Base-by-base conservation (phyloP, 1,140 invertebrate genomes). In the Drosophila chauvacae region DNA sequence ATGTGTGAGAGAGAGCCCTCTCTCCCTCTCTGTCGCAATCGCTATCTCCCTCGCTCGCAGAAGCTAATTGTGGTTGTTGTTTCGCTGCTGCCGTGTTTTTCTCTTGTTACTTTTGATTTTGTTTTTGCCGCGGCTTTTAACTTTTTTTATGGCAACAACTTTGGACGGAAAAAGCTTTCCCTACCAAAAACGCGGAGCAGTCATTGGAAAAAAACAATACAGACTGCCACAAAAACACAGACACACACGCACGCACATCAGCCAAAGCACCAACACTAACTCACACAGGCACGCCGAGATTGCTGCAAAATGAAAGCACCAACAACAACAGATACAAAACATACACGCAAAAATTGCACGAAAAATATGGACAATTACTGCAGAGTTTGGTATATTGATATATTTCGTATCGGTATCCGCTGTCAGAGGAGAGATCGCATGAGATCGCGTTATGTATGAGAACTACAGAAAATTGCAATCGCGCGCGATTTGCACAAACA, bases 241-340 rank as follows among this genome's bases (percentile, higher is more conserved):
- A 73, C 57, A 50, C 35, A 60, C 41, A 72, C 37, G 47, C 33
- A 70, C 35, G 41, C 30, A 77, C 72, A 41, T 42, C 16, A n/a
- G 30, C 45, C 60, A 66, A 72, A 75, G 77, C 76, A 84, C 71
- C 73, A 81, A 63, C 68, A 35, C 64, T 77, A 76, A 63, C 57
- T 66, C 76, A 63, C 42, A 61, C 53, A 45, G 37, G 55, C 23
- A 77, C 51, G 58, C 33, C 65, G 47, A 82, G 80, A 61, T 84
- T 80, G 77, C 80, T 84, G 77, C 77, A 85, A 84, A 80, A 84
- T 73, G 73, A 81, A 85, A 85, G 81, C 81, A 84, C 45, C 75
- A 85, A 77, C 59, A 85, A 66, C 70, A 58, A 51, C 69, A 77
- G 48, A 55, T 55, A 50, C 69, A 76, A 64, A 62, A 76, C 69